These are phyloP conservation scores for Phalloptychus januarius DNA, from an alignment of 2,797 vertebrate species.

Conservation along the genomic window DNA sequence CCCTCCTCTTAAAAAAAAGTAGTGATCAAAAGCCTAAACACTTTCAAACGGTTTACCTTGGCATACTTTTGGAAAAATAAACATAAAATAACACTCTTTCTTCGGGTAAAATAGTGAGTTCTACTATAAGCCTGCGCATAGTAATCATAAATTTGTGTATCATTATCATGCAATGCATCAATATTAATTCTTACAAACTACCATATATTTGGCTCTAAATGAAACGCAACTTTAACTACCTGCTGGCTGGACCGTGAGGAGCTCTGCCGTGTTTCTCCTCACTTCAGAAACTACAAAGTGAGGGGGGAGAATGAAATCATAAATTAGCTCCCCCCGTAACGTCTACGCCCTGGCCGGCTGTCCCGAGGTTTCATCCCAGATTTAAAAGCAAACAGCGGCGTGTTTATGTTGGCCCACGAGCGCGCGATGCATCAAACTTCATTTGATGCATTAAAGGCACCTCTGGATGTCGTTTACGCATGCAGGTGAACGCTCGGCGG, in stretches of 20 bases:
- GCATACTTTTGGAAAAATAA: background rate
- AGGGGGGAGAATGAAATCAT: constrained; percentile 62
- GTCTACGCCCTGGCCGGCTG: constrained; percentile 66
- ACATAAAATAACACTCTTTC: background rate
- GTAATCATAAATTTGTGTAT: background rate
- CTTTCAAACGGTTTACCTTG: background rate
- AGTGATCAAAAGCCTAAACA: background rate
- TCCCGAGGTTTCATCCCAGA: constrained; percentile 77
- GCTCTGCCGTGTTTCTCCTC: constrained; percentile 60
- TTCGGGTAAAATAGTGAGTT: background rate
- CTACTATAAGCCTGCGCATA: constrained; percentile 1
- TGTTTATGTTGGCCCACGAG: constrained; percentile 80
- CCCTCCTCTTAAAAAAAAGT: background rate
- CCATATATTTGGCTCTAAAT: constrained; percentile 12
- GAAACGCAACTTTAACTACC: constrained; percentile 11
- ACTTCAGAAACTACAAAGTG: constrained; percentile 55
- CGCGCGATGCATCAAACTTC: constrained; percentile 74
- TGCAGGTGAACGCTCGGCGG: constrained; percentile 72
- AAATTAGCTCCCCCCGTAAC: constrained; percentile 73
- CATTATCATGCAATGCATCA: background rate
- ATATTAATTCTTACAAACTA: background rate
- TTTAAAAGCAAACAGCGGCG: constrained; percentile 74
- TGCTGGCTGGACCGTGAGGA: constrained; percentile 44
- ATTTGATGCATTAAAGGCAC: constrained; percentile 80
- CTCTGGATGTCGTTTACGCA: constrained; percentile 75